Evolutionary conservation across 1,140 invertebrate species (phyloP), one percentile per base, ranked within the genome.

Genomic region (Eupristina koningsbergeri): DNA sequence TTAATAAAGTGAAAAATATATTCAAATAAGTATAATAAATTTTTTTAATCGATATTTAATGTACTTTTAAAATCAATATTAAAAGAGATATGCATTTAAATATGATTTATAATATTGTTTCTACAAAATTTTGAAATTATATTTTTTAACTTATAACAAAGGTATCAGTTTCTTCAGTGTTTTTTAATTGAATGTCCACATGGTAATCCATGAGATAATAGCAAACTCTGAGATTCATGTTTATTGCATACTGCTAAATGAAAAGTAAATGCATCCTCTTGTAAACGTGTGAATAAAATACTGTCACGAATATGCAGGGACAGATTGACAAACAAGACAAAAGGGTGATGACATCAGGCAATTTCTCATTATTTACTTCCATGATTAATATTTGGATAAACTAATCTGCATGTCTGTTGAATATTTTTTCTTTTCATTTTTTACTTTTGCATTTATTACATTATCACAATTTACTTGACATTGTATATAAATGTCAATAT

Each of bases 241-340:
- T 77, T 47, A 53, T 82, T 77, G 81, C 64, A 50, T 71, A 79
- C 80, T 8, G 86, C 80, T 86, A 90, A 90, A 90, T 90, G 89
- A 89, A 90, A 90, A 89, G 89, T 87, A 90, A 90, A 90, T 88
- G 85, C 73, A 67, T 5, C 53, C 53, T 58, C 19, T 84, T 78
- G 83, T 83, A 63, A 82, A 64, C 64, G 78, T 69, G 45, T 79
- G 67, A 67, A 19, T 19, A 34, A 34, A 67, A 22, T 19, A 34
- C 85, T 86, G 80, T 78, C 80, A 61, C 64, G 75, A 53, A 73
- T 64, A 64, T 26, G 78, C 79, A 76, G 86, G 84, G 82, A 77
- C 36, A 85, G 86, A 88, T 89, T 86, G 87, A 86, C 86, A 90
- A 90, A 90, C 87, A 88, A 88, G 81, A 74, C 86, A 86, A 86